Evolutionary conservation across 53 echinoderm and acorn worm species (phyloP).

Genomic region (Hippasteria phrygiana): DNA sequence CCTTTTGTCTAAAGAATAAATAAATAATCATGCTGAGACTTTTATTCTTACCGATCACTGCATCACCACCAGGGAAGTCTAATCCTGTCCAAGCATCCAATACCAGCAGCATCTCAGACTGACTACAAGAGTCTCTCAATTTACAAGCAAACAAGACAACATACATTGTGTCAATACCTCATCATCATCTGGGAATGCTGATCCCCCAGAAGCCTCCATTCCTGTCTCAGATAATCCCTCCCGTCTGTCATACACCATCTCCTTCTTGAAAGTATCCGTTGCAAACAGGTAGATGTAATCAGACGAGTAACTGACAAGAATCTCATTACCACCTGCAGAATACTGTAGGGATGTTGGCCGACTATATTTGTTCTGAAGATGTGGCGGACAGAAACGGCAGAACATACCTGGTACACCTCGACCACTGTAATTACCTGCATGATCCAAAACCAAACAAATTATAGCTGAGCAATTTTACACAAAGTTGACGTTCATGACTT

Average conservation of each 20-base stretch:
- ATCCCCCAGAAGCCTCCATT: conserved; percentile 20
- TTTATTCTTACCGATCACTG: no score
- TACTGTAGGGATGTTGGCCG: conserved; percentile 95
- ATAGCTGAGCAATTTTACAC: background rate
- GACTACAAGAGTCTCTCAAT: background rate
- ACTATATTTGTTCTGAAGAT: conserved; percentile 95
- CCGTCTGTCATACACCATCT: background rate
- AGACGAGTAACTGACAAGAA: conserved; percentile 96
- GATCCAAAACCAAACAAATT: background rate
- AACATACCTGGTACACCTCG: conserved; percentile 98
- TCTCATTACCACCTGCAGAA: conserved; percentile 80
- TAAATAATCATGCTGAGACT: no score
- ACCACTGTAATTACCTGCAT: conserved; percentile 81
- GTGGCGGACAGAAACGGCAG: conserved; percentile 91
- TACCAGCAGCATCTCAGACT: no score
- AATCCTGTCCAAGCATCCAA: no score
- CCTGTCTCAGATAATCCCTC: conserved; percentile 42
- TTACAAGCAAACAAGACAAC: background rate
- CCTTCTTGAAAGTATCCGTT: conserved; percentile 63
- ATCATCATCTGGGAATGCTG: conserved; percentile 61
- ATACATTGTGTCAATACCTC: conserved; percentile 60
- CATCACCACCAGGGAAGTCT: no score
- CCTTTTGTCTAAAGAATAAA: no score
- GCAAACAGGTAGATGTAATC: conserved; percentile 95
- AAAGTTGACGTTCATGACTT: no score